Conservation (phyloP, 2,113 vertebrate genomes). For the Thalassoma bifasciatum region DNA sequence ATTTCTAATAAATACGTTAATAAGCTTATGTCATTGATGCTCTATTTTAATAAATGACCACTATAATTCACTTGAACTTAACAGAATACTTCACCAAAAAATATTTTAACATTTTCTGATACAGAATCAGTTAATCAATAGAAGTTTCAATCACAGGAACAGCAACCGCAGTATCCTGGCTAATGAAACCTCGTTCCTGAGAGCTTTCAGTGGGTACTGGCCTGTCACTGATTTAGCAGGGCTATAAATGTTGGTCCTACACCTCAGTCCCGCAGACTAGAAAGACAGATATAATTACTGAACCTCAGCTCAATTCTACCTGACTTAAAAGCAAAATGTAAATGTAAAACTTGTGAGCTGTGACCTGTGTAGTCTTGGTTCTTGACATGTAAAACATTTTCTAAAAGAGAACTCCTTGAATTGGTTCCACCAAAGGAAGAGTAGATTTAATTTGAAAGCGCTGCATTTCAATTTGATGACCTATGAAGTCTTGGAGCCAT, state of each 20-base stretch:
- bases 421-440: constrained; percentile 12
- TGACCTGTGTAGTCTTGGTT: constrained; percentile 6
- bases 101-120: constrained; percentile 18
- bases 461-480: constrained; percentile 45
- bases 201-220: constrained; percentile 22
- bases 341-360: background rate
- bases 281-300: constrained; percentile 28
- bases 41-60: background rate
- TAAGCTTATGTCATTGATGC: background rate
- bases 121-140: constrained; percentile 33
- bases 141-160: background rate
- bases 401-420: constrained; percentile 11
- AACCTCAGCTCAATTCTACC: background rate
- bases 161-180: constrained; percentile 40
- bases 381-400: background rate
- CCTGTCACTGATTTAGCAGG: constrained; percentile 47
- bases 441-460: constrained; percentile 4
- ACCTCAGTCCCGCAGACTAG: constrained; percentile 13
- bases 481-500: constrained; percentile 34
- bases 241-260: constrained; percentile 11
- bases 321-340: constrained; percentile 4
- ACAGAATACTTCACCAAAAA: background rate
- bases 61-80: background rate
- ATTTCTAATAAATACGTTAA: too few species aligned
- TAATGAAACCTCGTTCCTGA: constrained; percentile 27